Percentiles rank a stretch among this genome's conserved stretches.
These are phyloP conservation scores for Mythimna impura DNA, from an alignment of 2,888 invertebrate genomes.

Conservation along the genomic window DNA sequence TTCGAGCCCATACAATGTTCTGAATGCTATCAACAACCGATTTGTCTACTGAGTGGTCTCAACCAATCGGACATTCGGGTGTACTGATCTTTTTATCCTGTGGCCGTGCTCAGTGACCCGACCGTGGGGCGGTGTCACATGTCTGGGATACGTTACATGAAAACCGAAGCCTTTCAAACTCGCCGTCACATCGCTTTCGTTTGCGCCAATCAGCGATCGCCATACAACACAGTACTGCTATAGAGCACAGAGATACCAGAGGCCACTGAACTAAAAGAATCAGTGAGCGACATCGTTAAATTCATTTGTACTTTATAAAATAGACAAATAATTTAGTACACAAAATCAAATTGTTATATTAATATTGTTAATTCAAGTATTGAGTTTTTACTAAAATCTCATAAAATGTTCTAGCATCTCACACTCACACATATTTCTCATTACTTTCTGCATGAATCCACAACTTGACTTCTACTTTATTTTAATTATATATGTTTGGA, in stretches of 20 bases:
- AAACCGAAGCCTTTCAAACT: slow-evolving; percentile 78
- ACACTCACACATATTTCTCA: no score
- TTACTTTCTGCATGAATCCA: no score
- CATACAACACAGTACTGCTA: slow-evolving; percentile 45
- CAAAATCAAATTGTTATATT: no score
- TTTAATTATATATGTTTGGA: no score
- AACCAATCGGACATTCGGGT: slow-evolving; percentile 11
- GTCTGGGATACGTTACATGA: slow-evolving; percentile 72
- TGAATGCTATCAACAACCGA: not conserved
- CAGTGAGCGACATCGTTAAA: no score
- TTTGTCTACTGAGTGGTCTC: not conserved
- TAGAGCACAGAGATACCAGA: not conserved
- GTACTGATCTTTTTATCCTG: slow-evolving; percentile 51
- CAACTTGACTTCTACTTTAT: no score
- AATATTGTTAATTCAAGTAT: no score
- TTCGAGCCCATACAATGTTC: no score
- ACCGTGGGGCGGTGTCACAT: slow-evolving; percentile 69
- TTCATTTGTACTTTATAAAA: no score
- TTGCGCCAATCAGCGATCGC: slow-evolving; percentile 66
- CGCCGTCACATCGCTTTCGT: slow-evolving; percentile 77
- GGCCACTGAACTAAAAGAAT: not conserved
- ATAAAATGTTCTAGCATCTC: no score
- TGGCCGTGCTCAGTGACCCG: slow-evolving; percentile 73
- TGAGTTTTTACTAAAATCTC: no score
- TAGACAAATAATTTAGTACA: no score